Conservation (phyloP, 2,888 invertebrate species). For the Acanthococcus lagerstroemiae region DNA sequence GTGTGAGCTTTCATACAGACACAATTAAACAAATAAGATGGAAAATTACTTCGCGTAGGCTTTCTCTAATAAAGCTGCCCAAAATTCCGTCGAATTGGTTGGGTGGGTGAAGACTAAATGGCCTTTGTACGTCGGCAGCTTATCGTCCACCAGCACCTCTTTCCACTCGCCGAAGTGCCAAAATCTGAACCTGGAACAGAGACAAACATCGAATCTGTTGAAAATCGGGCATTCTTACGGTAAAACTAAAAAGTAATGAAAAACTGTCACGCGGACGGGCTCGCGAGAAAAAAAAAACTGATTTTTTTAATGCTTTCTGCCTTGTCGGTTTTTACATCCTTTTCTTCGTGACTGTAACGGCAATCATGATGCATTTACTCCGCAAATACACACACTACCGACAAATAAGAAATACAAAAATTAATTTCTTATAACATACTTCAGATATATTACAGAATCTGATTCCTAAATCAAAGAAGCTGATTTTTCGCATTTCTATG, state of each 20-base stretch:
- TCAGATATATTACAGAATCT: too few species aligned
- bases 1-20: not conserved
- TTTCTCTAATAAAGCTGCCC: conserved; percentile 67
- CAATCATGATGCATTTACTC: too few species aligned
- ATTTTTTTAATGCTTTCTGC: too few species aligned
- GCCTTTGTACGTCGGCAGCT: conserved; percentile 58
- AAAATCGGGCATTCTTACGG: not conserved
- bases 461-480: too few species aligned
- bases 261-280: too few species aligned
- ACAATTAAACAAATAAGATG: not conserved
- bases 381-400: too few species aligned
- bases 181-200: conserved; percentile 54
- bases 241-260: not conserved
- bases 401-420: too few species aligned
- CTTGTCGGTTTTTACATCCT: too few species aligned
- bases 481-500: too few species aligned
- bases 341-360: too few species aligned
- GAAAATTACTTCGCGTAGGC: conserved; percentile 64
- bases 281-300: too few species aligned
- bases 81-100: conserved; percentile 57
- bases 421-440: too few species aligned
- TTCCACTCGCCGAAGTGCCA: conserved; percentile 74
- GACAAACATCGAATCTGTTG: not conserved
- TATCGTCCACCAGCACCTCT: conserved; percentile 64
- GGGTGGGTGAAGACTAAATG: conserved; percentile 53